Evolutionary conservation across 2,888 invertebrate genomes (phyloP), one percentile per base, ranked within the genome.

Genomic region (Mythimna impura): DNA sequence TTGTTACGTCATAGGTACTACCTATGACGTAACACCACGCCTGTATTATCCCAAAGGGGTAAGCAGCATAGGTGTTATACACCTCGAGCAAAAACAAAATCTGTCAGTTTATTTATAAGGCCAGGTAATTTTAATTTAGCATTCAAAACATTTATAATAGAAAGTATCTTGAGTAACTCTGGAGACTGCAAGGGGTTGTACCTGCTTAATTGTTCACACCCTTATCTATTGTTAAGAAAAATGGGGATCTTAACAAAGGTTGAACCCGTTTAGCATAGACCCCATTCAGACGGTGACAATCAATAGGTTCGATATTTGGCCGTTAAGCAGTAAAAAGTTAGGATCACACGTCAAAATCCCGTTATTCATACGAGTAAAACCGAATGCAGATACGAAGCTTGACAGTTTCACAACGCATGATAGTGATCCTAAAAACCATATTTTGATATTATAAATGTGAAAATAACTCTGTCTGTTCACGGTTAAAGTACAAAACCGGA

Each of bases 121-220:
- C 7, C 7, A 20, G 14, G 0, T 43, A 43, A 43, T 43, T 47
- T 7, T 17, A 47, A 47, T 17, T 47, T 17, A 47, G 47, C 47
- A 20, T 1, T 1, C 12, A 43, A 43, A 12, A 14, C 10, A 14
- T 43, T 43, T 43, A 43, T 10, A 14, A 43, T 14, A 43, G 12
- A 12, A 43, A 14, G 7, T 34, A 9, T 36, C 36, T 36, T n/a
- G n/a, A n/a, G n/a, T 7, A 25, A 10, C 20, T 20, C 25, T 25
- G 25, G 30, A 63, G 47, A 20, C 25, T 47, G 17, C 40, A n/a
- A 34, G 58, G 52, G 75, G n/a, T 12, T 8, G 50, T 40, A 17
- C 40, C 22, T 17, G 22, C 58, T 34, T 52, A 58, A 60, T 52
- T 74, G 75, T 75, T 75, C 25, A 14, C 61, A 55, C 61, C 55